phyloP scores from a whole-genome alignment of 2,797 vertebrate species.

The Sebastes kiyomatsui region DNA sequence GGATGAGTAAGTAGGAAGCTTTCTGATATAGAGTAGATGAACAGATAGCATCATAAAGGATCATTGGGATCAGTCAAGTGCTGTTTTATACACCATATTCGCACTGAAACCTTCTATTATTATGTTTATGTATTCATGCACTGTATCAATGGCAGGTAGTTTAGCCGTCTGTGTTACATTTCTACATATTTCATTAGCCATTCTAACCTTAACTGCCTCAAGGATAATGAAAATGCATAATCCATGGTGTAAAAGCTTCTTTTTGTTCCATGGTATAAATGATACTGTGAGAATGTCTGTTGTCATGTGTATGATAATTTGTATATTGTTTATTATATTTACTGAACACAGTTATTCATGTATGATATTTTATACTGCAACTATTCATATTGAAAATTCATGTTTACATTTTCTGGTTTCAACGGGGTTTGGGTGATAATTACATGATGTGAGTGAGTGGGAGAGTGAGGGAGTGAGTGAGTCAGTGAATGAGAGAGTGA shows the following conservation, averaged over 20 bases:
- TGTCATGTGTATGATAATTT: slow-evolving; percentile 50
- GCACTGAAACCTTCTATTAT: slow-evolving; percentile 79
- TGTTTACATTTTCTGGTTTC: slow-evolving; percentile 64
- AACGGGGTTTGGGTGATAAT: slow-evolving; percentile 29
- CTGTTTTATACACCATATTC: slow-evolving; percentile 44
- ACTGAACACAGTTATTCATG: slow-evolving; percentile 50
- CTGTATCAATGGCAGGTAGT: slow-evolving; percentile 62
- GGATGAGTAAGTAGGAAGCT: background rate
- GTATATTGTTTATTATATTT: slow-evolving; percentile 63
- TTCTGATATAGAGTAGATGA: slow-evolving; percentile 20
- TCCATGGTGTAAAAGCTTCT: slow-evolving; percentile 62
- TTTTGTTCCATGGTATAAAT: slow-evolving; percentile 64
- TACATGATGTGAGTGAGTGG: slow-evolving; percentile 4
- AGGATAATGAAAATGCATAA: slow-evolving; percentile 57
- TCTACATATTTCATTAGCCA: slow-evolving; percentile 35
- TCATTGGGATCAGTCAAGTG: slow-evolving; percentile 22
- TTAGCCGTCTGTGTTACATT: slow-evolving; percentile 33
- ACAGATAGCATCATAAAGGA: slow-evolving; percentile 10
- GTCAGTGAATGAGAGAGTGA: background rate
- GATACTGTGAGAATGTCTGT: slow-evolving; percentile 77
- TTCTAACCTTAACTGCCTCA: slow-evolving; percentile 78
- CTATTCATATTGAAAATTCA: slow-evolving; percentile 38
- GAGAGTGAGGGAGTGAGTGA: slow-evolving; percentile 3
- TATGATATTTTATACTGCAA: slow-evolving; percentile 51
- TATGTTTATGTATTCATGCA: slow-evolving; percentile 77